A percentile compares a stretch with the other conserved stretches of the same genome.
These are phyloP conservation scores for Pampusana beccarii DNA, from an alignment of 2,113 vertebrate genomes.

Conservation along the genomic window DNA sequence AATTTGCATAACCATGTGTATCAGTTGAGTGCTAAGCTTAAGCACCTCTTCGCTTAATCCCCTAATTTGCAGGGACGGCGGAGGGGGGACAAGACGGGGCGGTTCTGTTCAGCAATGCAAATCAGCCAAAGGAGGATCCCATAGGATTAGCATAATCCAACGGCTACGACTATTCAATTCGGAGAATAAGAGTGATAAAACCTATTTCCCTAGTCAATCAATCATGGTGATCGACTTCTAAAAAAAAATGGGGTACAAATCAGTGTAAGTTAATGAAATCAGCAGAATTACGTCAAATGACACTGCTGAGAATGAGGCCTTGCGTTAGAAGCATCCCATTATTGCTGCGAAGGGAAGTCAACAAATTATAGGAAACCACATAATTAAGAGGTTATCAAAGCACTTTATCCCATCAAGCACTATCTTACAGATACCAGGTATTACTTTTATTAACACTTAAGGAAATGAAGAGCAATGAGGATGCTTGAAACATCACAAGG, in stretches of 20 bases:
- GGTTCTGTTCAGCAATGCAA: background rate
- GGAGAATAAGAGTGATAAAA: constrained; percentile 36
- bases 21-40: background rate
- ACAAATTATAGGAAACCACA: constrained; percentile 3
- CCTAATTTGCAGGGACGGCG: background rate
- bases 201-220: constrained; percentile 41
- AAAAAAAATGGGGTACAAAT: background rate
- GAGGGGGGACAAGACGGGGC: background rate
- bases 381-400: constrained; percentile 48
- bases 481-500: constrained; percentile 28
- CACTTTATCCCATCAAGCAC: constrained; percentile 46
- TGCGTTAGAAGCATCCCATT: background rate
- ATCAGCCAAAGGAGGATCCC: background rate
- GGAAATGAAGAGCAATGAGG: constrained; percentile 47
- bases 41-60: constrained; percentile 50
- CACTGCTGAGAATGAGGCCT: background rate
- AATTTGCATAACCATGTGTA: constrained; percentile 5
- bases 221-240: background rate
- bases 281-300: background rate
- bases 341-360: constrained; percentile 16
- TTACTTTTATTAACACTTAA: constrained; percentile 46
- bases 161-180: constrained; percentile 23
- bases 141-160: constrained; percentile 41
- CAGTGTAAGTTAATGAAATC: constrained; percentile 29
- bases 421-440: constrained; percentile 23